phyloP scores from a whole-genome alignment of 2,888 invertebrate species.

The Fragum fragum region DNA sequence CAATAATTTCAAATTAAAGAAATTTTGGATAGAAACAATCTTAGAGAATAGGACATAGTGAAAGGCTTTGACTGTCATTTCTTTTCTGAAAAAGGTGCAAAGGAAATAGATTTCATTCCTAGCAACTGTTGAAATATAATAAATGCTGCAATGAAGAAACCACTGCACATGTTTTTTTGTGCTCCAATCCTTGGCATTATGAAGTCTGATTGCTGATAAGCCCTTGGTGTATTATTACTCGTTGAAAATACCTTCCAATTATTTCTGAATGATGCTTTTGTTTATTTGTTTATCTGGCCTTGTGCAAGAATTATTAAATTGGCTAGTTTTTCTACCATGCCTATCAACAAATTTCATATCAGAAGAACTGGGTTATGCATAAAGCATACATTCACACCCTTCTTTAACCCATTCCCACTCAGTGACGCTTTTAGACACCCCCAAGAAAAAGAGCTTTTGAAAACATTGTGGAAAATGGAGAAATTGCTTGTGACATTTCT shows the following conservation, averaged over 20 bases:
- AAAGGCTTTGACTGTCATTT: no score
- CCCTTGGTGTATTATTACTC: background rate
- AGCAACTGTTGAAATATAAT: background rate
- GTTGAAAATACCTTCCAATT: background rate
- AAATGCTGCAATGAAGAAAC: background rate
- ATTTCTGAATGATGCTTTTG: constrained; percentile 8
- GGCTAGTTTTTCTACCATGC: background rate
- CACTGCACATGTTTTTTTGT: constrained; percentile 10
- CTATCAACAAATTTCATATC: background rate
- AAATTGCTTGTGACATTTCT: no score
- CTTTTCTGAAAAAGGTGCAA: no score
- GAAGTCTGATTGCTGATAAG: constrained; percentile 5
- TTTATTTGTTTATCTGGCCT: background rate
- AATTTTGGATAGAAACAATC: no score
- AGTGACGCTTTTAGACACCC: no score
- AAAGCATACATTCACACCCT: background rate
- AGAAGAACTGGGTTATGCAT: no score
- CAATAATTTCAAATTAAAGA: no score
- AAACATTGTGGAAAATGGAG: no score
- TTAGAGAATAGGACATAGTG: no score
- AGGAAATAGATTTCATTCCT: no score
- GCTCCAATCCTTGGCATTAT: background rate
- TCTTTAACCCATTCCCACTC: background rate
- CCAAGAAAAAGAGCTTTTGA: no score
- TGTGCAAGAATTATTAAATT: constrained; percentile 2